These are phyloP conservation scores for Tenrec ecaudatus DNA, from an alignment of 2,113 vertebrate species.

Conservation along the genomic window DNA sequence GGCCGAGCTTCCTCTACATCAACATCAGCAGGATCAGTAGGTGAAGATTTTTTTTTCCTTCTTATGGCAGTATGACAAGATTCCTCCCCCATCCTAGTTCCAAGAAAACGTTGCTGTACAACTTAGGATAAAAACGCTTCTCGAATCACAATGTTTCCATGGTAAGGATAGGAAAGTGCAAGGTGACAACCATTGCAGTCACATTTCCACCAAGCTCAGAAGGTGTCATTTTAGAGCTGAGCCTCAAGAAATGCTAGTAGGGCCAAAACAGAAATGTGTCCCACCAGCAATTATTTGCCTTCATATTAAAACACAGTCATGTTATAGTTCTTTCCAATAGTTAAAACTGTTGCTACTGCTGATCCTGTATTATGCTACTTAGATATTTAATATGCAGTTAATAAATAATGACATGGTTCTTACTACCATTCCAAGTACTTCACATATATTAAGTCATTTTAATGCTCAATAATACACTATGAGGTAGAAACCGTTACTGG, in stretches of 20 bases:
- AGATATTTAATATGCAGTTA: too few species aligned
- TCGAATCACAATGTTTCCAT: background rate
- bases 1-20: constrained; percentile 23
- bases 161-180: background rate
- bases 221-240: background rate
- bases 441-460: too few species aligned
- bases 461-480: too few species aligned
- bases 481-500: too few species aligned
- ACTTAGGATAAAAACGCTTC: constrained; percentile 43
- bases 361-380: too few species aligned
- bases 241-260: constrained; percentile 13
- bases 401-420: too few species aligned
- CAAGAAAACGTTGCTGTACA: constrained; percentile 10
- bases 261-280: background rate
- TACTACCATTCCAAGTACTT: too few species aligned
- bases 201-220: constrained; percentile 13
- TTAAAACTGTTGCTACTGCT: background rate
- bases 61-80: constrained; percentile 43
- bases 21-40: background rate
- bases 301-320: constrained; percentile 3
- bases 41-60: constrained; percentile 45
- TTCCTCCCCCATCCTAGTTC: constrained; percentile 9
- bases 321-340: background rate
- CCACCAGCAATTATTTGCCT: background rate
- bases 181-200: background rate